Conservation (phyloP, 2,888 invertebrate genomes). For the Meiosimyza platycephala region DNA sequence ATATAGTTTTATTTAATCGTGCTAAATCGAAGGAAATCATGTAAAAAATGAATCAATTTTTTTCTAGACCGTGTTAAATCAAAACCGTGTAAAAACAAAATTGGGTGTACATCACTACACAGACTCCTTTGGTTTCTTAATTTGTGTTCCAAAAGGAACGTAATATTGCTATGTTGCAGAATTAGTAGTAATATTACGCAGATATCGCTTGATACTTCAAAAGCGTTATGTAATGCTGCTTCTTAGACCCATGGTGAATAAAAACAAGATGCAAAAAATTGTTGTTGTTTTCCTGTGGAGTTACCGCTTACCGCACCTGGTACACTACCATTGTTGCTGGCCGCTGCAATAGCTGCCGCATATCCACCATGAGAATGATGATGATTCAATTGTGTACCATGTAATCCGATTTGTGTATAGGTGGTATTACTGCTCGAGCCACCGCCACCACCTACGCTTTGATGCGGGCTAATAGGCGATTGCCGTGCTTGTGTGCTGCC, state of each 20-base stretch:
- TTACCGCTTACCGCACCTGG: constrained; percentile 43
- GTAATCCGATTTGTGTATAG: constrained; percentile 56
- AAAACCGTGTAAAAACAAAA: too few species aligned
- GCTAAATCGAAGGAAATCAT: too few species aligned
- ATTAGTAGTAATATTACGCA: too few species aligned
- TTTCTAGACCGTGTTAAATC: too few species aligned
- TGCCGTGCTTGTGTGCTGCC: constrained; percentile 69
- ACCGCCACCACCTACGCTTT: constrained; percentile 52
- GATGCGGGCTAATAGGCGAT: constrained; percentile 75
- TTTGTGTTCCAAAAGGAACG: too few species aligned
- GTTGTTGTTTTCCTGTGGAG: constrained; percentile 58
- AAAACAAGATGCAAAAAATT: constrained; percentile 64
- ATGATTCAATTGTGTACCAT: constrained; percentile 18
- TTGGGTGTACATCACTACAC: too few species aligned
- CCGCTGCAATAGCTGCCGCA: constrained; percentile 40
- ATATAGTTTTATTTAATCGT: too few species aligned
- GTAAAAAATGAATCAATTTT: too few species aligned
- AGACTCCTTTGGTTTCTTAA: too few species aligned
- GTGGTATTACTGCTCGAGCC: constrained; percentile 39
- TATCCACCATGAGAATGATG: constrained; percentile 55
- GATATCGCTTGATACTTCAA: too few species aligned
- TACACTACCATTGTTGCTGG: constrained; percentile 44
- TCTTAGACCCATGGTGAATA: constrained; percentile 63
- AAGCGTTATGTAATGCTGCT: too few species aligned
- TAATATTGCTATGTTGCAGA: too few species aligned